Evolutionary conservation across 2,888 invertebrate species (phyloP).

Genomic region (Metellina segmentata): DNA sequence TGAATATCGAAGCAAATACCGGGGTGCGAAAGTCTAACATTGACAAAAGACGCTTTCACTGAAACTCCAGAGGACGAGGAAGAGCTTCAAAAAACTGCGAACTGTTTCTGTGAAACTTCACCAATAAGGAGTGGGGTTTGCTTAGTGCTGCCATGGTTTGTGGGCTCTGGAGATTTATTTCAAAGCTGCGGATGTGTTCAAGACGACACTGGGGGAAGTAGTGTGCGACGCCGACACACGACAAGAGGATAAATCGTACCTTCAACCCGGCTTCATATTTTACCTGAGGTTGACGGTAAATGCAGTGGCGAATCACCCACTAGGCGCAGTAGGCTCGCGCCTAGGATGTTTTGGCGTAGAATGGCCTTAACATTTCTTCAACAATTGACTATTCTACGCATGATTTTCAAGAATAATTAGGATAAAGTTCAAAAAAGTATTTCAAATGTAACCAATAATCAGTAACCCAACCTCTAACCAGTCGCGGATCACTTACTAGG

Average conservation of each 20-base stretch:
- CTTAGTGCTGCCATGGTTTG: conserved; percentile 17
- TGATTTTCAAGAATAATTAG: too few relatives aligned
- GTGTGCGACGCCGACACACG: conserved; percentile 17
- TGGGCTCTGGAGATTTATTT: conserved; percentile 39
- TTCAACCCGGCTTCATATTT: conserved; percentile 2
- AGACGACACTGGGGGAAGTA: not conserved
- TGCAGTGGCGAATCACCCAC: too few relatives aligned
- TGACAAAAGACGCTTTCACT: not conserved
- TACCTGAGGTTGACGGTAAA: not conserved
- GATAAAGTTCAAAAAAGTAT: too few relatives aligned
- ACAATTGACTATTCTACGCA: too few relatives aligned
- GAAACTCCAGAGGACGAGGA: not conserved
- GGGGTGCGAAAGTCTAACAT: conserved; percentile 13
- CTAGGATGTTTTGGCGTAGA: too few relatives aligned
- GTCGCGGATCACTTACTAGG: too few relatives aligned
- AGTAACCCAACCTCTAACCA: too few relatives aligned
- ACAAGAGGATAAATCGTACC: conserved; percentile 27
- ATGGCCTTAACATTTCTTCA: too few relatives aligned
- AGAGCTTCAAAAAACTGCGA: not conserved
- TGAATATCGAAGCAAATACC: conserved; percentile 11
- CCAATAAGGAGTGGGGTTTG: conserved; percentile 3
- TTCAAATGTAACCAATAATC: too few relatives aligned
- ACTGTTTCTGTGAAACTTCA: not conserved
- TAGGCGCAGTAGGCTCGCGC: too few relatives aligned
- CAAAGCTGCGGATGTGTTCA: conserved; percentile 2